phyloP scores from a whole-genome alignment of 2,888 invertebrate genomes.

The Chrysotoxum bicinctum region DNA sequence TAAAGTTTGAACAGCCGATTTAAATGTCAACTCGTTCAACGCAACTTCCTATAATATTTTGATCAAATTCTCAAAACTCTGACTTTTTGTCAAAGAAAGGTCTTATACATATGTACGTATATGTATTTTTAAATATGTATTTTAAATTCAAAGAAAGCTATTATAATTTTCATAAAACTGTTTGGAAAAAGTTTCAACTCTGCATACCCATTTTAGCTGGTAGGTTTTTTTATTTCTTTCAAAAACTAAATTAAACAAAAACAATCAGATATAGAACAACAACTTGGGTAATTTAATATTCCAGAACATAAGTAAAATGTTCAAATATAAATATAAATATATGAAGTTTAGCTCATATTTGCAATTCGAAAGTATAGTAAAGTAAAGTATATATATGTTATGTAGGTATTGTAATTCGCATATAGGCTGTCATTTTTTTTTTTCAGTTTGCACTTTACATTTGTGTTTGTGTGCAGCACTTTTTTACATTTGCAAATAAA shows the following conservation, averaged over 20 bases:
- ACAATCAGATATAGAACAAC: background rate
- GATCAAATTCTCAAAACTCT: too few relatives aligned
- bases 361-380: background rate
- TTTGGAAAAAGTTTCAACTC: too few relatives aligned
- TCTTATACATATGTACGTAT: too few relatives aligned
- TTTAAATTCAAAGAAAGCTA: too few relatives aligned
- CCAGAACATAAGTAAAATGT: conserved; percentile 19
- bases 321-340: background rate
- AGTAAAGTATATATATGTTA: background rate
- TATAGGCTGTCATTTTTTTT: background rate
- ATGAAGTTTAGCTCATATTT: conserved; percentile 38
- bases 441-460: background rate
- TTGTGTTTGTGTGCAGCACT: conserved; percentile 14
- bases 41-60: too few relatives aligned
- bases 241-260: conserved; percentile 5
- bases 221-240: conserved; percentile 39
- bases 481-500: conserved; percentile 57
- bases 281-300: conserved; percentile 57
- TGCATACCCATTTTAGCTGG: background rate
- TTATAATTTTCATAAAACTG: too few relatives aligned
- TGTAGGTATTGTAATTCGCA: background rate
- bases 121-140: too few relatives aligned
- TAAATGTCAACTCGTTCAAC: too few relatives aligned
- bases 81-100: too few relatives aligned
- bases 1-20: too few relatives aligned